Evolutionary conservation across 2,797 vertebrate species (phyloP).

Genomic region (Euthynnus affinis): DNA sequence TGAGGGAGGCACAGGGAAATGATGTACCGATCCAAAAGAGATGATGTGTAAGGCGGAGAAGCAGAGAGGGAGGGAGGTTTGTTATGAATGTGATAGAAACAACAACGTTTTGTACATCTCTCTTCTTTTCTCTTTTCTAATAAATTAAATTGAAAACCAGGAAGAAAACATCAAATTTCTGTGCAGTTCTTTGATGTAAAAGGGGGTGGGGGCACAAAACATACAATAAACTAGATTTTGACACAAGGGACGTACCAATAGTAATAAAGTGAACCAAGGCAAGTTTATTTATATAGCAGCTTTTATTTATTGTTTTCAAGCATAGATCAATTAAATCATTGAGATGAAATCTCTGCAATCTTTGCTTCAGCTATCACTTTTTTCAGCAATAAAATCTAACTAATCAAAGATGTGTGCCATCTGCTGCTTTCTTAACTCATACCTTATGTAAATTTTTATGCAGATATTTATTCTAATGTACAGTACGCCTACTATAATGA

Average conservation of each 20-base stretch:
- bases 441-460: conserved; percentile 5
- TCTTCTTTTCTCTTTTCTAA: neutral
- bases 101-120: neutral
- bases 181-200: conserved; percentile 16
- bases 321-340: neutral
- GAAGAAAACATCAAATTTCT: neutral
- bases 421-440: neutral
- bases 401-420: conserved; percentile 9
- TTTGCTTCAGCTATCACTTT: neutral
- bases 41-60: neutral
- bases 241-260: neutral
- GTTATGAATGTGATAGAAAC: neutral
- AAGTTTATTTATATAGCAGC: conserved; percentile 38
- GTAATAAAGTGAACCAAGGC: conserved; percentile 7
- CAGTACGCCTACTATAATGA: neutral
- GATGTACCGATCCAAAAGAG: conserved; percentile 24
- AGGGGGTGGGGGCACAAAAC: neutral
- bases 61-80: neutral
- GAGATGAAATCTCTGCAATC: neutral
- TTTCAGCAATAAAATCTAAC: neutral
- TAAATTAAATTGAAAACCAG: neutral
- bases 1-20: neutral
- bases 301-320: conserved; percentile 23
- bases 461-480: neutral
- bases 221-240: neutral